Evolutionary conservation across 2,797 vertebrate genomes (phyloP).

Genomic region (Luscinia megarhynchos): DNA sequence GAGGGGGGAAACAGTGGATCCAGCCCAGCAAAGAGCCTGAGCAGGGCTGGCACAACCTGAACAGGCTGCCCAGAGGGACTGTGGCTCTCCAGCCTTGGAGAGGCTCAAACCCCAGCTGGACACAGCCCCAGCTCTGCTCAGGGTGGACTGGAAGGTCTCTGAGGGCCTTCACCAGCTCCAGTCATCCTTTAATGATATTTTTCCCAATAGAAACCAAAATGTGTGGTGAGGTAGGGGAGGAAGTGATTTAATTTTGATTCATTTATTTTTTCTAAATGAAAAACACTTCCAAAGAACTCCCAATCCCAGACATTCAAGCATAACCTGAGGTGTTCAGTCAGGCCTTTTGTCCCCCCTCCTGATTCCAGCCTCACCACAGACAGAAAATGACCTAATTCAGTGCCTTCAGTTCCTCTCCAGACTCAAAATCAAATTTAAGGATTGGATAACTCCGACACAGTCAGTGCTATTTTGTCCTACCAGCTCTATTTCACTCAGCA

Average conservation of each 20-base stretch:
- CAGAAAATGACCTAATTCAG: background rate
- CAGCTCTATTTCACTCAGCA: background rate
- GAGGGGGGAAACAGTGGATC: accelerated
- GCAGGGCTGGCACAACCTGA: background rate
- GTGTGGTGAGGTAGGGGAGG: accelerated
- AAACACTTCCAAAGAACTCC: background rate
- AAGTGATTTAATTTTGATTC: background rate
- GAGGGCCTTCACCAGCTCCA: background rate
- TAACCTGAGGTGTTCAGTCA: background rate
- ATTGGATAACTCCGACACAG: background rate
- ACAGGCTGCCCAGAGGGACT: accelerated
- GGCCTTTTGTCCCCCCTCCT: background rate
- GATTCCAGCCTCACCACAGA: background rate
- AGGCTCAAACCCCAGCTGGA: background rate
- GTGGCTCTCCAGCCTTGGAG: background rate
- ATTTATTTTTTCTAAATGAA: background rate
- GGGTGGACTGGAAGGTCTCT: background rate
- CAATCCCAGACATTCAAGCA: background rate
- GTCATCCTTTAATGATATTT: background rate
- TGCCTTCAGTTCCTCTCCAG: background rate
- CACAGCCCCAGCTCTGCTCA: background rate
- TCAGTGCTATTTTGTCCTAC: background rate
- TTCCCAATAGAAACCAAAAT: background rate
- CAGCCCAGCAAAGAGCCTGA: background rate
- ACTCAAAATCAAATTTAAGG: conserved; percentile 9